Base-by-base conservation (phyloP, 2,888 invertebrate species). In the Blera fallax region DNA sequence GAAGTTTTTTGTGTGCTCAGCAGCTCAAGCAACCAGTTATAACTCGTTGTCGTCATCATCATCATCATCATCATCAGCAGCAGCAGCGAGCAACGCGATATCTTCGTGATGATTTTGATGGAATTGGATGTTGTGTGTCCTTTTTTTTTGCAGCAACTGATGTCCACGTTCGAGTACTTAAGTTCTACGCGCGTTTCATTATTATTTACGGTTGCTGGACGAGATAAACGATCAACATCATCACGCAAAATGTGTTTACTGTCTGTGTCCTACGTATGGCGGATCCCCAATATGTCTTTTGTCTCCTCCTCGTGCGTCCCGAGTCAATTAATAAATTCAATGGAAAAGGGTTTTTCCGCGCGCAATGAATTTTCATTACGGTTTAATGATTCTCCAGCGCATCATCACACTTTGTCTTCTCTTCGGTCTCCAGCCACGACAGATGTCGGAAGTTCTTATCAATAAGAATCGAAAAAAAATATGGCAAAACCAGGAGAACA, bases 291-390 rank as follows among this genome's bases (percentile, higher is more conserved):
- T 43, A 70, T 56, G 72, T 50, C 60, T 50, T 60, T 27, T 50
- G 37, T 32, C 62, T 32, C 16, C 50, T 18, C 45, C 27, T 56
- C 45, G 29, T 29, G 34, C 52, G 16, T 14, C 52, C n/a, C 34
- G 37, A 85, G 76, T 76, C 79, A 85, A 85, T 85, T 85, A 85
- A 85, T 85, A 85, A 85, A 80, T 85, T 80, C 70, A 80, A 70
- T 85, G 74, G 54, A 54, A 77, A 58, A 74, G 45, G 24, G 62
- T 70, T 79, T 80, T 85, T 80, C 80, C 80, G 60, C 24, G 80
- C 76, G 70, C 76, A 85, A 84, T 85, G 85, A 85, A 85, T 85
- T 85, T 85, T 85, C 80, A 85, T 85, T 85, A 80, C 54, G 80
- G 60, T 70, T 85, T 72, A 80, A 80, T 76, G 80, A 70, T 79